Percentiles rank a stretch among this genome's conserved stretches.
phyloP scores from a whole-genome alignment of 2,113 vertebrate species.

The Lampris incognitus region DNA sequence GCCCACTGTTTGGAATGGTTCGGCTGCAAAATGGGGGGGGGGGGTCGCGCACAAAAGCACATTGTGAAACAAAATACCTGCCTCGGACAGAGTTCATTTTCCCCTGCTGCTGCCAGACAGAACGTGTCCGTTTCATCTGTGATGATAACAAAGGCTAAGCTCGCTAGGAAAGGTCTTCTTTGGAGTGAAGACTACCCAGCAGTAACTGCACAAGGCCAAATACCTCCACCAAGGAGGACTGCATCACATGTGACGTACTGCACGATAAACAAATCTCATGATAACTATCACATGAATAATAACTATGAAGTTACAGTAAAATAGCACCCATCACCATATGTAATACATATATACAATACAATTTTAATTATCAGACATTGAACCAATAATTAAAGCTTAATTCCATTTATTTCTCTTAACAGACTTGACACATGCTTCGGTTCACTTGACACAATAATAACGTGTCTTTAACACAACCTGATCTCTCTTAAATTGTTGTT shows the following conservation, averaged over 20 bases:
- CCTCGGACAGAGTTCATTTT: slow-evolving; percentile 55
- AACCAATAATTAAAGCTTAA: too few relatives aligned
- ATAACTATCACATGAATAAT: background rate
- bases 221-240: slow-evolving; percentile 3
- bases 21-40: slow-evolving; percentile 42
- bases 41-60: slow-evolving; percentile 70
- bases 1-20: slow-evolving; percentile 69
- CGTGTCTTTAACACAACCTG: too few relatives aligned
- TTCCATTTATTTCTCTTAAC: too few relatives aligned
- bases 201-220: background rate
- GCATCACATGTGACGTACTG: background rate
- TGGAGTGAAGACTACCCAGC: slow-evolving; percentile 20
- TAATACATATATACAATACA: too few relatives aligned
- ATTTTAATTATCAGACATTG: too few relatives aligned
- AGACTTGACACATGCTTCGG: too few relatives aligned
- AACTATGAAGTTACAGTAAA: too few relatives aligned
- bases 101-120: slow-evolving; percentile 47
- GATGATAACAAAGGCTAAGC: slow-evolving; percentile 63
- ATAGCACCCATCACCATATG: too few relatives aligned
- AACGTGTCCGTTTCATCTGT: slow-evolving; percentile 60
- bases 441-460: too few relatives aligned
- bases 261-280: background rate
- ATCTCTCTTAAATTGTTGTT: too few relatives aligned
- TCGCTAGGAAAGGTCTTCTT: slow-evolving; percentile 28
- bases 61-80: slow-evolving; percentile 77